Percentiles rank a stretch among this genome's conserved stretches.
Conservation (phyloP, 2,888 invertebrate species). For the Cerastis rubricosa region DNA sequence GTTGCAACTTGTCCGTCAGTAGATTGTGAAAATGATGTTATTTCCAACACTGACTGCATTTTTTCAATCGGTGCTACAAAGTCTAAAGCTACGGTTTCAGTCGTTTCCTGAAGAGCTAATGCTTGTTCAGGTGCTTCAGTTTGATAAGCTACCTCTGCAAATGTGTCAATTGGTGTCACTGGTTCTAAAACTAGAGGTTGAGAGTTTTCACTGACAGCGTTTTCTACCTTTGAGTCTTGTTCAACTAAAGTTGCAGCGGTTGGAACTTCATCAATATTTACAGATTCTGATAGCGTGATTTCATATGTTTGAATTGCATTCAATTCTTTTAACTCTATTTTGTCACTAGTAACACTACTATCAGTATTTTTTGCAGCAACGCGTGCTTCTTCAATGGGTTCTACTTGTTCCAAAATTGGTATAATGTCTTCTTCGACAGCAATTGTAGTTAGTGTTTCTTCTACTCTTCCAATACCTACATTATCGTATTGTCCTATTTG, state of each 20-base stretch:
- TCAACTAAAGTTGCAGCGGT: neutral
- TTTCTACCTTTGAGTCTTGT: neutral
- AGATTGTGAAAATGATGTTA: neutral
- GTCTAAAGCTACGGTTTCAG: neutral
- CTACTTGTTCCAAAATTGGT: conserved; percentile 20
- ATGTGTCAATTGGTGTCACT: neutral
- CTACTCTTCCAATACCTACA: neutral
- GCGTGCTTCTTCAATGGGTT: neutral
- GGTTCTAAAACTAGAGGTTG: conserved; percentile 23
- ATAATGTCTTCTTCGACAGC: conserved; percentile 24
- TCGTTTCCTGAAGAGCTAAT: neutral
- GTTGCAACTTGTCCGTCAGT: neutral
- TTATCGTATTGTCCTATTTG: conserved; percentile 19
- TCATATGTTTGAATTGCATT: conserved; percentile 2
- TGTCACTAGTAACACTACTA: neutral
- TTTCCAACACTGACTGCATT: neutral
- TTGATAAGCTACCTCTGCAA: neutral
- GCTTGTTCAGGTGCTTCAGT: neutral
- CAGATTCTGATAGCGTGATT: conserved; percentile 10
- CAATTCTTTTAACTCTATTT: neutral
- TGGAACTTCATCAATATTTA: neutral
- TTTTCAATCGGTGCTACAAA: neutral
- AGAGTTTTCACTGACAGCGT: neutral
- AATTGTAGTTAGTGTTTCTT: neutral
- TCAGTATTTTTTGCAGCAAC: neutral